These are phyloP conservation scores for Sinocyclocheilus anophthalmus DNA, from an alignment of 2,113 vertebrate genomes.

Conservation along the genomic window DNA sequence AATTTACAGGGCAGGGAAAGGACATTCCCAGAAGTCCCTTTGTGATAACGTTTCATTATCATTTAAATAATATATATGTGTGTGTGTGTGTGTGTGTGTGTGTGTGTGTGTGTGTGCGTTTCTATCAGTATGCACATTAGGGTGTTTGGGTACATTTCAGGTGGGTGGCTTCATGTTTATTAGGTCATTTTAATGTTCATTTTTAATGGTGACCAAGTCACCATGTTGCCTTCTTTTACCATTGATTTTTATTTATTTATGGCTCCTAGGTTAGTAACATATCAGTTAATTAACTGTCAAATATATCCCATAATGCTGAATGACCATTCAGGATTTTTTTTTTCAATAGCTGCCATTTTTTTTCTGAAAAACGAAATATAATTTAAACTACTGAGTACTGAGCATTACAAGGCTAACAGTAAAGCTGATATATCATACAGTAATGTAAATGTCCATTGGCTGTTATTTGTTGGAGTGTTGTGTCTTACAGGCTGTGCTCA, in stretches of 20 bases:
- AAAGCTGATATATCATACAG: not conserved
- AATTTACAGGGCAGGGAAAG: no score
- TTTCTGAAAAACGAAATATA: not conserved
- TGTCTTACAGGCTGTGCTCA: conserved; percentile 19
- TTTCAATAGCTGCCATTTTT: not conserved
- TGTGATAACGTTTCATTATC: no score
- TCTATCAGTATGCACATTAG: not conserved
- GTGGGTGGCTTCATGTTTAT: not conserved
- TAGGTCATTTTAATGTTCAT: not conserved
- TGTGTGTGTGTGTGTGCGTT: no score
- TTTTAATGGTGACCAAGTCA: not conserved
- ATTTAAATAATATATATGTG: no score
- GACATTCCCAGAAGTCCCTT: no score
- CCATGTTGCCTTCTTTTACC: not conserved
- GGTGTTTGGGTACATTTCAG: not conserved
- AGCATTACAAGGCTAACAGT: no score
- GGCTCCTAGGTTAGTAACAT: not conserved
- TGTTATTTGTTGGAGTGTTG: conserved; percentile 4
- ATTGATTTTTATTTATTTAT: not conserved
- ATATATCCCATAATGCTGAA: not conserved
- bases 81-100: no score
- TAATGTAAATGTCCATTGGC: not conserved
- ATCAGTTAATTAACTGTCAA: not conserved
- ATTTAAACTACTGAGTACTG: no score
- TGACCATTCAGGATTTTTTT: not conserved